Evolutionary conservation across 2,888 invertebrate genomes (phyloP).

Genomic region (Tetropium fuscum): DNA sequence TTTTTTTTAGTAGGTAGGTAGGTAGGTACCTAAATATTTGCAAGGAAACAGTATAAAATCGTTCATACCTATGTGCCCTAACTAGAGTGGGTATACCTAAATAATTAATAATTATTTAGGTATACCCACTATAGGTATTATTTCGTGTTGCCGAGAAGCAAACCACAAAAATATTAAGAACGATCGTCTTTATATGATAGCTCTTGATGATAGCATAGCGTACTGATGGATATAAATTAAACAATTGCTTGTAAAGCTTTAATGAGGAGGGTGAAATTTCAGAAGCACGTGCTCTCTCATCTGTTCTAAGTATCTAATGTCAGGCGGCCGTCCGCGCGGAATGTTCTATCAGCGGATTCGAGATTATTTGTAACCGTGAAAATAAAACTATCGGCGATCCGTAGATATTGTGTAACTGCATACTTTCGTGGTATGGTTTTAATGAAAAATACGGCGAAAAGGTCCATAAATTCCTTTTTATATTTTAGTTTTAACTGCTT

Average conservation of each 20-base stretch:
- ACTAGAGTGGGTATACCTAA: too few species aligned
- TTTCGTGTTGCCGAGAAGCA: not conserved
- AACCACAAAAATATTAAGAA: not conserved
- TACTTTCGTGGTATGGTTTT: not conserved
- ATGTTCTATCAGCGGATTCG: not conserved
- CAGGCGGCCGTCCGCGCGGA: not conserved
- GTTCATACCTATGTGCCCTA: too few species aligned
- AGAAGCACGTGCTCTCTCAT: constrained; percentile 18
- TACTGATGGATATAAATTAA: constrained; percentile 18
- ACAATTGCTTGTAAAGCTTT: constrained; percentile 9
- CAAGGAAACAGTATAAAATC: too few species aligned
- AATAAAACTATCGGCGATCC: too few species aligned
- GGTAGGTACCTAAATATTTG: too few species aligned
- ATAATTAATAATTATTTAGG: too few species aligned
- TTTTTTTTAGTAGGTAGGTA: too few species aligned
- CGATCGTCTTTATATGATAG: not conserved
- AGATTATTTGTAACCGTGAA: too few species aligned
- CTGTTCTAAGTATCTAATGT: not conserved
- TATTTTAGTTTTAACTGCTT: constrained; percentile 9
- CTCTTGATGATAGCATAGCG: not conserved
- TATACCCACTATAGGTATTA: not conserved
- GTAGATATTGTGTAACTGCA: too few species aligned
- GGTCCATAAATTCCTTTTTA: not conserved
- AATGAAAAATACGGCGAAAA: not conserved
- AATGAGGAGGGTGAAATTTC: constrained; percentile 28